A percentile compares a stretch with the other conserved stretches of the same genome.
These are phyloP conservation scores for Fratercula arctica DNA, from an alignment of 2,797 vertebrate genomes.

Conservation along the genomic window DNA sequence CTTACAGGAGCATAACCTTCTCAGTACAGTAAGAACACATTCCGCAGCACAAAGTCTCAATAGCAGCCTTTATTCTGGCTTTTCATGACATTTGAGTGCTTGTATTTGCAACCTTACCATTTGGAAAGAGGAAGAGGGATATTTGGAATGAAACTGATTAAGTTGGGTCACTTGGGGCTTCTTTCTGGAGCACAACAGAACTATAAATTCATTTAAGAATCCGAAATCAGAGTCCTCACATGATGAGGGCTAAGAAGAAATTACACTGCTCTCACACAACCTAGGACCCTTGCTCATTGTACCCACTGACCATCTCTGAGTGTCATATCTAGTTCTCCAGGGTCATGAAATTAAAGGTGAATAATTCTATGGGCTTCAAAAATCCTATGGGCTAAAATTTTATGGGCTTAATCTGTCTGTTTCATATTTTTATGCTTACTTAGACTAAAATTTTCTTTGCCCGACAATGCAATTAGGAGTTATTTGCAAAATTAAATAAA, in stretches of 20 bases:
- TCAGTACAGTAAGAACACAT: background rate
- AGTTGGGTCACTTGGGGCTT: background rate
- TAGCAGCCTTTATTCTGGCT: background rate
- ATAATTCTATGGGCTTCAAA: background rate
- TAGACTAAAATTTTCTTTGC: background rate
- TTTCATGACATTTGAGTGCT: background rate
- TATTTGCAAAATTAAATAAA: background rate
- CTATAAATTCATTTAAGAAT: background rate
- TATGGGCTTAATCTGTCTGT: background rate
- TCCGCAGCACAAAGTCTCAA: rapidly evolving
- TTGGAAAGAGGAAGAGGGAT: background rate
- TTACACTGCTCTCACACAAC: background rate
- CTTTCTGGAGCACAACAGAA: background rate
- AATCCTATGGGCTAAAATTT: background rate
- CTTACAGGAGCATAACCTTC: background rate
- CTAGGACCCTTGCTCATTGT: background rate
- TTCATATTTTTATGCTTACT: background rate
- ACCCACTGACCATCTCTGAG: background rate
- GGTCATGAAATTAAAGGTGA: background rate
- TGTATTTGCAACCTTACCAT: background rate
- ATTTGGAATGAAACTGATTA: background rate
- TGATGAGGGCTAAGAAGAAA: background rate
- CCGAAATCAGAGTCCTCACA: background rate
- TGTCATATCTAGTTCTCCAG: background rate
- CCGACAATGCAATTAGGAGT: background rate